Base-by-base conservation (phyloP, 2,888 invertebrate genomes). In the Aphodius granarius region DNA sequence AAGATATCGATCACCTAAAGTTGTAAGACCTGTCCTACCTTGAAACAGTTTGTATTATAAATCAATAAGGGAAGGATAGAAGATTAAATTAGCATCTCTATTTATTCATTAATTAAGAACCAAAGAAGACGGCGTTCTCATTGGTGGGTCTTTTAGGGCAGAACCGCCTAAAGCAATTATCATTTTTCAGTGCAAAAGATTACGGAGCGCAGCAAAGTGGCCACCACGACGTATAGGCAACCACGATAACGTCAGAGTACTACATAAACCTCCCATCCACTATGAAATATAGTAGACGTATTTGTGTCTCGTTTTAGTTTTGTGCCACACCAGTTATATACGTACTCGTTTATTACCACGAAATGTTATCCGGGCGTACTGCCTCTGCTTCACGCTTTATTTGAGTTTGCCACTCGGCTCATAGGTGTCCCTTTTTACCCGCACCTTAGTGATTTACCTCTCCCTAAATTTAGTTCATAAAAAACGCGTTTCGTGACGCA, bases 231-330 rank as follows among this genome's bases (percentile, higher is more conserved):
- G 80, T 81, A 84, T 85, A 86, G 85, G 84, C 85, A 83, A 81
- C 81, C 81, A 82, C 83, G 85, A 86, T 86, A 86, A 85, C 84
- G 83, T 83, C 82, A 79, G 79, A 77, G 81, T 77, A 83, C 83
- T 83, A 83, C 83, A 84, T 85, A 84, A 85, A 84, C 82, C 84
- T 82, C 84, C 82, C 83, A 85, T 85, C 84, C 82, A 84, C 84
- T 85, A 85, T 85, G 85, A 85, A 85, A 85, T 85, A 85, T 85
- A 84, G 83, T n/a, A n/a, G 13, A 6, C 43, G 43, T 43, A 43
- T 43, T 43, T 43, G 43, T 43, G 43, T 43, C 43, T 43, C 43
- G 9, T 43, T 43, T 43, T 43, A 43, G 43, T 43, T 43, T 43
- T 43, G 43, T 43, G 43, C 43, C 43, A 43, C 43, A 43, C 43